A percentile compares a stretch with the other conserved stretches of the same genome.
phyloP scores from a whole-genome alignment of 2,113 vertebrate species.

The Desmodus rotundus region DNA sequence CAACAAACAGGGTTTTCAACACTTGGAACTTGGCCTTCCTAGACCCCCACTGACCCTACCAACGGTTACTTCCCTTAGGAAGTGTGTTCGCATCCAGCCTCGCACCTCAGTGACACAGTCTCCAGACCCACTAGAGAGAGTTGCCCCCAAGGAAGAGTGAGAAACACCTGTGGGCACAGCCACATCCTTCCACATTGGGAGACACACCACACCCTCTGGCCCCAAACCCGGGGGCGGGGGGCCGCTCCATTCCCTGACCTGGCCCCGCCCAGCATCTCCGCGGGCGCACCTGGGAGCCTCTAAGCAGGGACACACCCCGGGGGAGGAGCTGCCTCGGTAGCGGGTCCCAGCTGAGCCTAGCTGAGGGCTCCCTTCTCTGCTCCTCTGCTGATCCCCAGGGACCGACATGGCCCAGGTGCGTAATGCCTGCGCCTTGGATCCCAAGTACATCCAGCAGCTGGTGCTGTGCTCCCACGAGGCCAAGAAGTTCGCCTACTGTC shows the following conservation, averaged over 20 bases:
- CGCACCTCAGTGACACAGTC: neutral
- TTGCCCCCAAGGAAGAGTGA: neutral
- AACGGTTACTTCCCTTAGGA: neutral
- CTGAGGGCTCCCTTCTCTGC: neutral
- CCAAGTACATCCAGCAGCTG: constrained; percentile 78
- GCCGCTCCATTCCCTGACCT: neutral
- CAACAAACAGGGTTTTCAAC: neutral
- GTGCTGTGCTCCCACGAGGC: constrained; percentile 85
- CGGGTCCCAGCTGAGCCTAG: neutral
- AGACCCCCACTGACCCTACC: neutral
- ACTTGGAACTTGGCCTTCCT: neutral
- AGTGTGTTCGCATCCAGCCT: neutral
- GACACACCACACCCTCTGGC: neutral
- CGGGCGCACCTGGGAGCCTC: neutral
- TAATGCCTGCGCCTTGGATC: neutral
- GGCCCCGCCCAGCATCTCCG: neutral
- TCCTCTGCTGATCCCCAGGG: neutral
- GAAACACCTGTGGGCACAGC: neutral
- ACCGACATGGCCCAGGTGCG: constrained; percentile 52
- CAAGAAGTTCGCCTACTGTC: constrained; percentile 89
- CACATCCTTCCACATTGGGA: neutral
- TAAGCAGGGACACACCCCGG: neutral
- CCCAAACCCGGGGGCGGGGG: rapidly evolving
- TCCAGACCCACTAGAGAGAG: neutral
- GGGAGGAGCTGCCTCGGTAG: constrained; percentile 35